Conservation (phyloP, 2,113 vertebrate species). For the Caretta caretta region DNA sequence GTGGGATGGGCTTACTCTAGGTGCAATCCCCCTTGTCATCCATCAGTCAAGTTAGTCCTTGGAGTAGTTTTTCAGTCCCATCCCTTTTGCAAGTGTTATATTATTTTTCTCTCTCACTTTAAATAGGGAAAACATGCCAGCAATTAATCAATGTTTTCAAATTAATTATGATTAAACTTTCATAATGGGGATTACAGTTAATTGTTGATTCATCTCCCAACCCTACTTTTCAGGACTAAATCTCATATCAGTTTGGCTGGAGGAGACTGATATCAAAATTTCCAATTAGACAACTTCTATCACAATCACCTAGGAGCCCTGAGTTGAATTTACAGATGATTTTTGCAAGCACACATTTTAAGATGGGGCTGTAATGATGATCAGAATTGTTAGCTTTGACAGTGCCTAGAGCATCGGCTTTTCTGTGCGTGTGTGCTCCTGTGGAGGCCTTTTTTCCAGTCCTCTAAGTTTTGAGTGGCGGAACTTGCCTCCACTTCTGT, state of each 20-base stretch:
- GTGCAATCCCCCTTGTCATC: constrained; percentile 10
- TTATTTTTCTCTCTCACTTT: constrained; percentile 37
- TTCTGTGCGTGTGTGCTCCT: not conserved
- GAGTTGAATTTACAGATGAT: constrained; percentile 48
- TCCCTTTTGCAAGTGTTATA: constrained; percentile 37
- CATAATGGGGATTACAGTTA: constrained; percentile 73
- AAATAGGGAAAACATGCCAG: constrained; percentile 61
- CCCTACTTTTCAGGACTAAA: constrained; percentile 62
- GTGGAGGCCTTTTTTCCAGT: not conserved
- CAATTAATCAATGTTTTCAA: constrained; percentile 75
- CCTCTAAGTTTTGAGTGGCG: not conserved
- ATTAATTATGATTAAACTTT: constrained; percentile 79
- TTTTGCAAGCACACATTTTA: constrained; percentile 58
- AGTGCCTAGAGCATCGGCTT: not conserved
- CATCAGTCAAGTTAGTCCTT: constrained; percentile 26
- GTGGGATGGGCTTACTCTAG: constrained; percentile 45
- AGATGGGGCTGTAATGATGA: constrained; percentile 7
- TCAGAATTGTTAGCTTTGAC: not conserved
- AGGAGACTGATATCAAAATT: constrained; percentile 62
- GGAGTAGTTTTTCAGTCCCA: constrained; percentile 36
- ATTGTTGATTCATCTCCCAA: constrained; percentile 73
- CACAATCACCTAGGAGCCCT: constrained; percentile 1
- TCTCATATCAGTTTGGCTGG: constrained; percentile 68
- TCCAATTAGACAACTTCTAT: constrained; percentile 68
- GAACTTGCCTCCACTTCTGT: not conserved